phyloP scores from a whole-genome alignment of 1,140 invertebrate species.

The Phocides pigmalion region DNA sequence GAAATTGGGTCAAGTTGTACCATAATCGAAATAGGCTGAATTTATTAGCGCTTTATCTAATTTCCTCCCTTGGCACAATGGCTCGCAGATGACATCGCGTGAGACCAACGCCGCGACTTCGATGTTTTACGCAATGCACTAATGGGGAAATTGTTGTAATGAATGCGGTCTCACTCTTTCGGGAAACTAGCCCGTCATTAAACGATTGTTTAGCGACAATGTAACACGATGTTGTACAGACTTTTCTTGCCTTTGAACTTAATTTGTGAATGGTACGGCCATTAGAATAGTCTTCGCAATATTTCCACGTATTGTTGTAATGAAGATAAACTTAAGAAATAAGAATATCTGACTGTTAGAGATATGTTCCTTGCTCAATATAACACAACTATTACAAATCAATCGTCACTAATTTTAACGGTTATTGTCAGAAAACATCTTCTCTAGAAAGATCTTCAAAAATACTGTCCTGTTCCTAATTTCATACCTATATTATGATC shows the following conservation, averaged over 20 bases:
- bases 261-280: constrained; percentile 8
- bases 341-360: no score
- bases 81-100: constrained; percentile 59
- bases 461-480: no score
- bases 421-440: no score
- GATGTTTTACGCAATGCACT: constrained; percentile 39
- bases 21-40: constrained; percentile 35
- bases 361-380: no score
- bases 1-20: constrained; percentile 3
- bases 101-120: constrained; percentile 40
- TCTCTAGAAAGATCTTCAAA: no score
- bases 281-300: background rate
- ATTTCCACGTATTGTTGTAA: constrained; percentile 5
- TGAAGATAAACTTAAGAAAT: background rate
- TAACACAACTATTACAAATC: no score
- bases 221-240: constrained; percentile 17
- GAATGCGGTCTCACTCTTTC: constrained; percentile 34
- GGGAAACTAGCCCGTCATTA: constrained; percentile 35
- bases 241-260: constrained; percentile 16
- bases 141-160: constrained; percentile 45
- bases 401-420: no score
- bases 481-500: no score
- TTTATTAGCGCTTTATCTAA: constrained; percentile 43
- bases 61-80: constrained; percentile 48
- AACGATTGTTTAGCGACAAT: constrained; percentile 27